Evolutionary conservation across 2,113 vertebrate genomes (phyloP).

Genomic region (Muntiacus muntjak): DNA sequence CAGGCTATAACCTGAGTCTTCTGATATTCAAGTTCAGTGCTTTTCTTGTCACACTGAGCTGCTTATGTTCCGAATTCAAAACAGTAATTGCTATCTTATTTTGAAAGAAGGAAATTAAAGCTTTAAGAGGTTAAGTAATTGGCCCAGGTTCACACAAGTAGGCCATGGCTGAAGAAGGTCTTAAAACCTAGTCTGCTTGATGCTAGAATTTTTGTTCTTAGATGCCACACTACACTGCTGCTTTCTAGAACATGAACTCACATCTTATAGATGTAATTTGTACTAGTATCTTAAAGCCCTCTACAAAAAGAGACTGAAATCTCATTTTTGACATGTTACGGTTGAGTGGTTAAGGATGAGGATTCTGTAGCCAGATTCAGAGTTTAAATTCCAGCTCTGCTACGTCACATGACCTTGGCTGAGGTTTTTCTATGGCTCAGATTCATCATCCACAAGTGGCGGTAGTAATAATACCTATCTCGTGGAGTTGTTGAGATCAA

Average conservation of each 20-base stretch:
- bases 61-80: not conserved
- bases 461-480: not conserved
- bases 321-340: not conserved
- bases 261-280: not conserved
- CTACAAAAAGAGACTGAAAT: not conserved
- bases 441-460: not conserved
- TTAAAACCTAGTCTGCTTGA: not conserved
- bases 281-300: not conserved
- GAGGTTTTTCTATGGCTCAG: conserved; percentile 5
- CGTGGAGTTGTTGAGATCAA: not conserved
- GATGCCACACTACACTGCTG: not conserved
- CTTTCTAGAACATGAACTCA: not conserved
- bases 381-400: not conserved
- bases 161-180: not conserved
- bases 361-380: not conserved
- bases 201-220: not conserved
- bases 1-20: not conserved
- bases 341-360: not conserved
- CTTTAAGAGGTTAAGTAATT: not conserved
- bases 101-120: not conserved
- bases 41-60: not conserved
- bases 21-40: not conserved
- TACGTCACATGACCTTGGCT: not conserved
- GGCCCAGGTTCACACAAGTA: not conserved
- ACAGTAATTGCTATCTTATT: not conserved